Percentiles rank a stretch among this genome's conserved stretches.
phyloP scores from a whole-genome alignment of 2,888 invertebrate genomes.

The Encarsia formosa region DNA sequence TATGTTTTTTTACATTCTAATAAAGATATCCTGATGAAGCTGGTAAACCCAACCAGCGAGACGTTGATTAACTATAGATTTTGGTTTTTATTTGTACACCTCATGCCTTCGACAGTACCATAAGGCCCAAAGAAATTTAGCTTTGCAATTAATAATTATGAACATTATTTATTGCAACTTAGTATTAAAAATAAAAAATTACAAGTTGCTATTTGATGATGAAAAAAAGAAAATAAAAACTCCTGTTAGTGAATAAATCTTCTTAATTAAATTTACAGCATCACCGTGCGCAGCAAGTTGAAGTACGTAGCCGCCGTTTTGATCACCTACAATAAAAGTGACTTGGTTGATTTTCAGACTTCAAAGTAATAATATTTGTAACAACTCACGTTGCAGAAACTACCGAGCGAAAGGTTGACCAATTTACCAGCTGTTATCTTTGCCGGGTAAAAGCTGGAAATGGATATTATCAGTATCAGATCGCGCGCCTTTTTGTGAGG shows the following conservation, averaged over 20 bases:
- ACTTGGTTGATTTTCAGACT: not conserved
- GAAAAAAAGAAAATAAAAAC: not conserved
- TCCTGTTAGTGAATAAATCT: not conserved
- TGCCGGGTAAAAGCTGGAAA: slow-evolving; percentile 32
- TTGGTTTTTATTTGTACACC: too few relatives aligned
- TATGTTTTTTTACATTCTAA: too few relatives aligned
- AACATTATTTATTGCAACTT: too few relatives aligned
- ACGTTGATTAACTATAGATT: too few relatives aligned
- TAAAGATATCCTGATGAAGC: too few relatives aligned
- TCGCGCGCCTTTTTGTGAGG: slow-evolving; percentile 31
- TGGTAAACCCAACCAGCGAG: too few relatives aligned
- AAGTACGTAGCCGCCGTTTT: slow-evolving; percentile 34
- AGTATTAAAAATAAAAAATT: too few relatives aligned
- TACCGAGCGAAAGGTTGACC: slow-evolving; percentile 35
- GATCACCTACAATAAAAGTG: slow-evolving; percentile 30
- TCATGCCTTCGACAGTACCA: too few relatives aligned
- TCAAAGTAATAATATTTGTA: not conserved
- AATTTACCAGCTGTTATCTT: slow-evolving; percentile 43
- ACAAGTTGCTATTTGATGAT: too few relatives aligned
- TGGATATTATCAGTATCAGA: slow-evolving; percentile 34
- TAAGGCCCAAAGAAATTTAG: too few relatives aligned
- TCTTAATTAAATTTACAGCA: slow-evolving; percentile 8
- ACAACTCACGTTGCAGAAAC: slow-evolving; percentile 38
- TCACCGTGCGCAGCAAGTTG: slow-evolving; percentile 30
- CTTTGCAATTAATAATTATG: too few relatives aligned